A percentile compares a stretch with the other conserved stretches of the same genome.
Conservation (phyloP, 2,888 invertebrate species). For the Aphidoletes aphidimyza region DNA sequence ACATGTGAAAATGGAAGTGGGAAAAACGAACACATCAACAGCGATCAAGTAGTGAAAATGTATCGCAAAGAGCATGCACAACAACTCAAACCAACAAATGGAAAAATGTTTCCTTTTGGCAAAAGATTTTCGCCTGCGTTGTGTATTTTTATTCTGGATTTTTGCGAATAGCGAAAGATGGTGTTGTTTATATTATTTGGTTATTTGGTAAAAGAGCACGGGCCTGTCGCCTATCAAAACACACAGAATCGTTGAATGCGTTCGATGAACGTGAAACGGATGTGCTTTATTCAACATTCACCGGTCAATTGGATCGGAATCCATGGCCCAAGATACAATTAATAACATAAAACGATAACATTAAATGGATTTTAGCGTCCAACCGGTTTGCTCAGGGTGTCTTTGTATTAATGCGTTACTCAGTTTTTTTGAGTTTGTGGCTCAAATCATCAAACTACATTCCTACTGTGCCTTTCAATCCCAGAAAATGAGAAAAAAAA, state of each 20-base stretch:
- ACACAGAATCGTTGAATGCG: not conserved
- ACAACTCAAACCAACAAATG: too few species aligned
- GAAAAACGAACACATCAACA: not conserved
- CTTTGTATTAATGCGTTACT: not conserved
- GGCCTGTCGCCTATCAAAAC: not conserved
- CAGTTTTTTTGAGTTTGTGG: not conserved
- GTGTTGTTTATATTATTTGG: slow-evolving; percentile 22
- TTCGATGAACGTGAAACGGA: not conserved
- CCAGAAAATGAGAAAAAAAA: too few species aligned
- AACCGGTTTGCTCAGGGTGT: not conserved
- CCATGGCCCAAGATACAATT: slow-evolving; percentile 32
- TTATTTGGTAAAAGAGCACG: not conserved
- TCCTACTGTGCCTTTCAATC: not conserved
- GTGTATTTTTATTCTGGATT: not conserved
- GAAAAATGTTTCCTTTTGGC: too few species aligned
- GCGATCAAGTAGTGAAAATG: not conserved
- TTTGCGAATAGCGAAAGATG: too few species aligned
- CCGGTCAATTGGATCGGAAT: slow-evolving; percentile 16
- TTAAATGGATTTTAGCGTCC: slow-evolving; percentile 12
- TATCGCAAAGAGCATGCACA: not conserved
- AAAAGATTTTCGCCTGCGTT: too few species aligned
- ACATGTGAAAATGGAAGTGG: too few species aligned
- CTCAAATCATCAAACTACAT: not conserved
- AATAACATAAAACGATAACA: slow-evolving; percentile 50
- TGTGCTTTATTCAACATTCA: slow-evolving; percentile 18